Evolutionary conservation across 2,888 invertebrate genomes (phyloP), one percentile per base, ranked within the genome.

Genomic region (Bursaphelenchus okinawaensis): DNA sequence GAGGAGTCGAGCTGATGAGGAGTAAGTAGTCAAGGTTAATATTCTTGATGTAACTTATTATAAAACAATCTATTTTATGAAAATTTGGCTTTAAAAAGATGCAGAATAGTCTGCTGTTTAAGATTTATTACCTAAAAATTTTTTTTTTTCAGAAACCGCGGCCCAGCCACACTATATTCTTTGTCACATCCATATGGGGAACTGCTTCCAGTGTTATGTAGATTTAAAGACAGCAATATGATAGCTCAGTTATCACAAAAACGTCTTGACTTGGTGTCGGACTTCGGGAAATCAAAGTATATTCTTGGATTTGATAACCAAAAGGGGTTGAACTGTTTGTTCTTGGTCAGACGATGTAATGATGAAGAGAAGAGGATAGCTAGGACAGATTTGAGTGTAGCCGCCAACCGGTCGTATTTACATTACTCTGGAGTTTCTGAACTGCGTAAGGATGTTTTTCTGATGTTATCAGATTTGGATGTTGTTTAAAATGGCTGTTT

Each of bases 181-280:
- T 57, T 71, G 1, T 60, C 73, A 16, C 71, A 71, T 63, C 71
- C 71, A 1, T 68, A 69, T 52, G 63, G 65, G 28, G 71, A 71
- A 31, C 57, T 71, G 9, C 58, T 71, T 19, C 66, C 71, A 20
- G 65, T 71, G 40, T 20, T 71, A 9, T 73, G 69, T 57, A 61
- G 63, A 51, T 69, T 64, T 24, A 57, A 66, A 50, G 56, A 72
- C 68, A 51, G 9, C 16, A 9, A 59, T 23, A 19, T 51, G 8
- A 19, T 59, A 2, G 50, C 26, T 22, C n/a, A 40, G 40, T 57
- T 26, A 12, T 57, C 24, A 1, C 19, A 52, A 9, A 57, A 62
- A 16, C 26, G 58, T 9, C 40, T 71, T 8, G 55, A 40, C 16
- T 29, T 70, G 19, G 40, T 66, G 24, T 52, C 71, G 24, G 52